phyloP scores from a whole-genome alignment of 2,113 vertebrate genomes.

The Festucalex cinctus region DNA sequence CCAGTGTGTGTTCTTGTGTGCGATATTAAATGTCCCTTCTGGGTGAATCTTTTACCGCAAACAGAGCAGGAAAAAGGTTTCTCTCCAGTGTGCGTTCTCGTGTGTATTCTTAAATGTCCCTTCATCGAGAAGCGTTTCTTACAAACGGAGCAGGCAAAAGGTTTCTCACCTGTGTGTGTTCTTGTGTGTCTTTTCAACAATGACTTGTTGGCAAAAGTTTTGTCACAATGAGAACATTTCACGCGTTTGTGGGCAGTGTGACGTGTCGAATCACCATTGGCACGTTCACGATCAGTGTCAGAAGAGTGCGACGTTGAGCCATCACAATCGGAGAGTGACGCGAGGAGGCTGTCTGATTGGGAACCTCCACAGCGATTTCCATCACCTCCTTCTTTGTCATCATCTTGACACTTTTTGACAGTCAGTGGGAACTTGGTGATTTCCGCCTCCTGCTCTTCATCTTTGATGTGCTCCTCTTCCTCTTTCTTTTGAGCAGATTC shows the following conservation, averaged over 20 bases:
- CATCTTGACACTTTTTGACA: not conserved
- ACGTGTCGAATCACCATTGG: not conserved
- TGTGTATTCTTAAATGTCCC: conserved; percentile 1
- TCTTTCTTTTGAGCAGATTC: no score
- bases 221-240: not conserved
- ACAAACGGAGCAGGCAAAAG: not conserved
- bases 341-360: not conserved
- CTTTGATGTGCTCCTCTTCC: no score
- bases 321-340: not conserved
- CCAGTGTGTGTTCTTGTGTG: no score
- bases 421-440: not conserved
- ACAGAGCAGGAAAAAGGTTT: no score
- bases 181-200: not conserved
- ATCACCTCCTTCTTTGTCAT: not conserved
- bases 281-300: not conserved
- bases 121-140: not conserved
- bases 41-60: no score
- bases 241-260: not conserved
- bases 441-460: not conserved
- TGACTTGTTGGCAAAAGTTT: not conserved
- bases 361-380: not conserved
- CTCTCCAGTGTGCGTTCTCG: not conserved
- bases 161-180: not conserved
- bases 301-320: not conserved
- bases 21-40: no score